Conservation (phyloP, 2,113 vertebrate species). For the Cryptomyrus ogoouensis region DNA sequence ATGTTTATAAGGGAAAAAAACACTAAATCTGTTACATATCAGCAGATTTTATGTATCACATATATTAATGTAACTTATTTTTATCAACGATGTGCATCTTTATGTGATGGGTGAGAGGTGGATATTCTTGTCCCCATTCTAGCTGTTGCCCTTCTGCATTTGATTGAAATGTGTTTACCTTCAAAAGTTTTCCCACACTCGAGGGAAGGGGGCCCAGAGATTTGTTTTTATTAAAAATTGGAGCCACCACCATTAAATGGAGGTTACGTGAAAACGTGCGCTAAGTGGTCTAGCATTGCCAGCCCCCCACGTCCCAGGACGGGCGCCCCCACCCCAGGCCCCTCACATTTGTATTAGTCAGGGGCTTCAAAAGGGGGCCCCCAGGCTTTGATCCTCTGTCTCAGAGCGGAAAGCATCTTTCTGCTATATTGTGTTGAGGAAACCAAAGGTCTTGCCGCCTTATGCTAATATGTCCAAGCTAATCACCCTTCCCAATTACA, state of each 20-base stretch:
- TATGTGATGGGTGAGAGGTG: not conserved
- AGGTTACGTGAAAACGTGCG: constrained; percentile 51
- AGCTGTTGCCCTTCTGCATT: constrained; percentile 27
- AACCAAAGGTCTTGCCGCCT: constrained; percentile 51
- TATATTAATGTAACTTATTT: not conserved
- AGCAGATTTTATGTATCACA: not conserved
- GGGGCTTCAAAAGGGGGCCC: constrained; percentile 90
- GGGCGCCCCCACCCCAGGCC: constrained; percentile 54
- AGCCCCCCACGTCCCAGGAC: constrained; percentile 49
- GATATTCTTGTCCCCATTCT: not conserved
- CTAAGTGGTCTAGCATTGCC: constrained; percentile 48
- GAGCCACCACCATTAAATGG: constrained; percentile 41
- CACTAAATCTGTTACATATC: not conserved
- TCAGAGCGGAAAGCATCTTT: constrained; percentile 68
- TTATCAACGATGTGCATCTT: not conserved
- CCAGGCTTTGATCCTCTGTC: constrained; percentile 85
- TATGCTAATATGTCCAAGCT: constrained; percentile 57
- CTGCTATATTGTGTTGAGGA: constrained; percentile 57
- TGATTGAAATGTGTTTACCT: constrained; percentile 43
- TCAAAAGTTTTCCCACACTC: constrained; percentile 51
- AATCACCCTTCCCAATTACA: constrained; percentile 57
- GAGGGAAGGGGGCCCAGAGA: constrained; percentile 19
- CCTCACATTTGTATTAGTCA: constrained; percentile 76
- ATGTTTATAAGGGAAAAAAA: not conserved
- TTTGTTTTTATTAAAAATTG: constrained; percentile 48